Evolutionary conservation across 2,797 vertebrate species (phyloP).

Genomic region (Myiothlypis coronata): DNA sequence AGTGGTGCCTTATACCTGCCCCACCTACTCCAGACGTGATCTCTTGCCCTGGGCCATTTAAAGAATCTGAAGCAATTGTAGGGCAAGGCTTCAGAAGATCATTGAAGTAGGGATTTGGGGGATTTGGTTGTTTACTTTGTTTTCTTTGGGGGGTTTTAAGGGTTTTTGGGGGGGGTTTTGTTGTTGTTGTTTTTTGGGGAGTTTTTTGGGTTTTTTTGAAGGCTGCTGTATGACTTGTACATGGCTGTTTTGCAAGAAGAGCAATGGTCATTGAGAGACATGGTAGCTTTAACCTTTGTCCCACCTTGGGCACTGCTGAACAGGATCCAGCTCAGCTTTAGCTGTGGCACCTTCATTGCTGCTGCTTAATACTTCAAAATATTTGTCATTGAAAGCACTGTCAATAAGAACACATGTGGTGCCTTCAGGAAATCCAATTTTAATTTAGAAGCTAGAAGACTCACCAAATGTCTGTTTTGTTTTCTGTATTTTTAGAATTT

Average conservation of each 20-base stretch:
- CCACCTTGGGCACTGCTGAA: background rate
- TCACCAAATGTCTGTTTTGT: background rate
- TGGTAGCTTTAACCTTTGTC: background rate
- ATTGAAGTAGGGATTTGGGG: background rate
- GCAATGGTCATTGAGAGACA: background rate
- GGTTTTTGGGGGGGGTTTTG: background rate
- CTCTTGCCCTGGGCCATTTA: background rate
- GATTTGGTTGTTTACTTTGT: background rate
- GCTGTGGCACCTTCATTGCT: background rate
- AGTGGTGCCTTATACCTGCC: background rate
- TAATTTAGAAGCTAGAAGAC: background rate
- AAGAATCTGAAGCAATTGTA: background rate
- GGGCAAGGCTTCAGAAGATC: background rate
- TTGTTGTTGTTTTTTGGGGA: too few species aligned
- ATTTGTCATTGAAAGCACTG: background rate
- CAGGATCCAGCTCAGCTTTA: background rate
- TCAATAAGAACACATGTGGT: background rate
- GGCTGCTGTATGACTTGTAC: background rate
- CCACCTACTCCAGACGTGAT: background rate
- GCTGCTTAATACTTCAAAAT: background rate
- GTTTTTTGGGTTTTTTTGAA: background rate
- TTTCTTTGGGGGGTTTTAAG: background rate
- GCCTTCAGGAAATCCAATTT: background rate
- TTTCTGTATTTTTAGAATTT: background rate
- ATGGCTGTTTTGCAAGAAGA: background rate